Evolutionary conservation across 2,888 invertebrate genomes (phyloP).

Genomic region (Cephus rjabovi): DNA sequence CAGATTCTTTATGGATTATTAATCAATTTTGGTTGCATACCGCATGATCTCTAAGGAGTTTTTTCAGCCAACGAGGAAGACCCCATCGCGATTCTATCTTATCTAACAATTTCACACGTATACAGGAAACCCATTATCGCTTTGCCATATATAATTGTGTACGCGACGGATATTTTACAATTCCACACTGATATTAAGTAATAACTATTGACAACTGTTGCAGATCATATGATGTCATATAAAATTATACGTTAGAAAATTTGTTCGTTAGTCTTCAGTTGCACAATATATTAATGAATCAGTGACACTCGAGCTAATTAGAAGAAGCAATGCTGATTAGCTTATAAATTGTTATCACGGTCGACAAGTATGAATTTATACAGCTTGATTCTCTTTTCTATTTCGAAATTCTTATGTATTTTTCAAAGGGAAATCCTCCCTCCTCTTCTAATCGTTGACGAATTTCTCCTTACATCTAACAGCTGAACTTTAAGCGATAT

Average conservation of each 20-base stretch:
- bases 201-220: neutral
- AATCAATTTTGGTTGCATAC: conserved; percentile 42
- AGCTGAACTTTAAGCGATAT: neutral
- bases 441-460: neutral
- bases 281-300: neutral
- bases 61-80: conserved; percentile 12
- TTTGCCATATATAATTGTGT: neutral
- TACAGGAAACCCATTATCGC: neutral
- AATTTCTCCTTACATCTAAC: too few species aligned
- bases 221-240: neutral
- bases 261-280: neutral
- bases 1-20: conserved; percentile 23
- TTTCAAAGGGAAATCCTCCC: neutral
- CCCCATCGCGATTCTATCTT: neutral
- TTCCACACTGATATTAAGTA: neutral
- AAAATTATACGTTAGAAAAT: neutral
- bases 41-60: conserved; percentile 48
- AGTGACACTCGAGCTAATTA: neutral
- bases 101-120: neutral
- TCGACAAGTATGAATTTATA: neutral
- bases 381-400: neutral
- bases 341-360: neutral
- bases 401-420: neutral
- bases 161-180: neutral
- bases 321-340: neutral